These are phyloP conservation scores for Penaeus vannamei DNA, from an alignment of 1,140 invertebrate species.

Conservation along the genomic window DNA sequence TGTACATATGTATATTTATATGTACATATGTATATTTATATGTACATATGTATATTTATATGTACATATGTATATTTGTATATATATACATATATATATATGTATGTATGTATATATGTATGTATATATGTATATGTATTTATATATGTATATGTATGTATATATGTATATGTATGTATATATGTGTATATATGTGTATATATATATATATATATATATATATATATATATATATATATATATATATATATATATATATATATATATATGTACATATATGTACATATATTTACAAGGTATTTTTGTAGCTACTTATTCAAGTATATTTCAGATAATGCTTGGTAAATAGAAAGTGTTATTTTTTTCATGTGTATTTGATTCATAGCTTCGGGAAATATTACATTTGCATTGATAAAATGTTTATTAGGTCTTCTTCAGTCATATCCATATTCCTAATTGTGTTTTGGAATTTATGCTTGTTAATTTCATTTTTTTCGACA, in stretches of 20 bases:
- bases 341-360: neutral
- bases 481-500: neutral
- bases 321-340: neutral
- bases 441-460: conserved; percentile 6
- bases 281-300: neutral
- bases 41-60: no score
- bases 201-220: conserved; percentile 16
- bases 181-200: conserved; percentile 5
- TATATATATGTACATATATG: neutral
- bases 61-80: no score
- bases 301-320: neutral
- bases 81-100: no score
- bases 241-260: neutral
- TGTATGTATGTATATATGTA: neutral
- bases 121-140: conserved; percentile 11
- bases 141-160: neutral
- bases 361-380: neutral
- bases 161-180: conserved; percentile 9
- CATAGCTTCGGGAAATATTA: neutral
- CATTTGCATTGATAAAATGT: neutral
- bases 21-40: no score
- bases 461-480: neutral
- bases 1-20: neutral
- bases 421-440: neutral
- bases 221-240: conserved; percentile 5